A percentile compares a stretch with the other conserved stretches of the same genome.
Conservation (phyloP, 2,797 vertebrate genomes). For the Anguilla pacifica region DNA sequence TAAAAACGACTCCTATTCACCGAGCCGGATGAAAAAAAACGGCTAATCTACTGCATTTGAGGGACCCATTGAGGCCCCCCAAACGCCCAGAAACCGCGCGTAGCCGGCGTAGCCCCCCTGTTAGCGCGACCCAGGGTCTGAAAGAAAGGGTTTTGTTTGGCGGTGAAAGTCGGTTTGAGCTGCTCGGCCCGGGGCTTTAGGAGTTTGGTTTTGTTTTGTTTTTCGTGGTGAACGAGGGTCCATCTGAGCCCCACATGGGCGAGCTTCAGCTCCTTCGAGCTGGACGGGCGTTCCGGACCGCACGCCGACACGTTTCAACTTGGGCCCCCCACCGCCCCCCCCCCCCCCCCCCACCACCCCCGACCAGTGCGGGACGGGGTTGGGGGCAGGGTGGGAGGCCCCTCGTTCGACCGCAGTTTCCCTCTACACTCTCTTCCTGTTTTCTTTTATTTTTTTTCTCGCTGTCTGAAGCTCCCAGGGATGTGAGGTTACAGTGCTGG, state of each 20-base stretch:
- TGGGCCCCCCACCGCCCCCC: not conserved
- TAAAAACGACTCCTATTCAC: not conserved
- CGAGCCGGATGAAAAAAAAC: not conserved
- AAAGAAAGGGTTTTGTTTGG: not conserved
- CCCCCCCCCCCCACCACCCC: not conserved
- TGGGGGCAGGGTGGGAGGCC: not conserved
- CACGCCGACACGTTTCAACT: not conserved
- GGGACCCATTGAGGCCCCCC: not conserved
- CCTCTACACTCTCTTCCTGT: constrained; percentile 31
- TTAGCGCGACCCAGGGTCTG: not conserved
- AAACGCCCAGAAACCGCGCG: not conserved
- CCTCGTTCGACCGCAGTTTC: not conserved
- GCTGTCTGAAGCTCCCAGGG: constrained; percentile 27
- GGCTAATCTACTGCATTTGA: not conserved
- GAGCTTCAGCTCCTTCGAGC: not conserved
- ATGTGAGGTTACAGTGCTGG: constrained; percentile 16
- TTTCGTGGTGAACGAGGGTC: not conserved
- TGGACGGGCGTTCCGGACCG: not conserved
- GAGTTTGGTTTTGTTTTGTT: not conserved
- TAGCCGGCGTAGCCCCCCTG: not conserved
- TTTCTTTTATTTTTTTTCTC: constrained; percentile 17
- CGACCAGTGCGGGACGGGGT: not conserved
- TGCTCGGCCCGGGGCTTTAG: not conserved
- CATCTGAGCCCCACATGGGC: not conserved
- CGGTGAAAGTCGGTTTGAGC: too few species aligned